Conservation (phyloP, 2,797 vertebrate genomes). For the Naso thynnoides region DNA sequence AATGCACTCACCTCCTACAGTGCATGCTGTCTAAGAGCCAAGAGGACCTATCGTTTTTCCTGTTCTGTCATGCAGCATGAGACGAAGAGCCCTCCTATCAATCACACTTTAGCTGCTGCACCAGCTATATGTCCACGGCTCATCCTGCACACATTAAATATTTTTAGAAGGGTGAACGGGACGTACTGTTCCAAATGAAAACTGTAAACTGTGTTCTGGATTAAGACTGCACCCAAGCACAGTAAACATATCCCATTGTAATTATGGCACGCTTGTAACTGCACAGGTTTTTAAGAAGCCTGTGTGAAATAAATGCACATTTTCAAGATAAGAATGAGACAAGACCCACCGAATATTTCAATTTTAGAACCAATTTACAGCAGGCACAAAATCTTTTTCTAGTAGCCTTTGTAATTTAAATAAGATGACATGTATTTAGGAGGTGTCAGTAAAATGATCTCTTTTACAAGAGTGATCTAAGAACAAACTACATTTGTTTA, state of each 20-base stretch:
- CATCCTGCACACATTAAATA: conserved; percentile 37
- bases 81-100: conserved; percentile 33
- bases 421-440: too few relatives aligned
- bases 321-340: too few relatives aligned
- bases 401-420: too few relatives aligned
- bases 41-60: conserved; percentile 49
- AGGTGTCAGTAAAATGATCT: too few relatives aligned
- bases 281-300: neutral
- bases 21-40: conserved; percentile 18
- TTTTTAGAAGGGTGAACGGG: conserved; percentile 48
- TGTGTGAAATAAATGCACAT: too few relatives aligned
- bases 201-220: conserved; percentile 11
- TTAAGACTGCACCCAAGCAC: neutral
- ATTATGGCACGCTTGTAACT: neutral
- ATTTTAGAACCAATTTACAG: too few relatives aligned
- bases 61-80: conserved; percentile 32
- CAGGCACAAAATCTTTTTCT: too few relatives aligned
- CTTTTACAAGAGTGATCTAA: too few relatives aligned
- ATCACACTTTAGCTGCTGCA: conserved; percentile 50
- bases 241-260: neutral
- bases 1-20: conserved; percentile 1
- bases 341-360: too few relatives aligned
- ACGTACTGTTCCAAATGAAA: conserved; percentile 43
- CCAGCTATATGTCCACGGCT: conserved; percentile 31
- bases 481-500: too few relatives aligned